Evolutionary conservation across 2,797 vertebrate genomes (phyloP).

Genomic region (Rhinella marina): DNA sequence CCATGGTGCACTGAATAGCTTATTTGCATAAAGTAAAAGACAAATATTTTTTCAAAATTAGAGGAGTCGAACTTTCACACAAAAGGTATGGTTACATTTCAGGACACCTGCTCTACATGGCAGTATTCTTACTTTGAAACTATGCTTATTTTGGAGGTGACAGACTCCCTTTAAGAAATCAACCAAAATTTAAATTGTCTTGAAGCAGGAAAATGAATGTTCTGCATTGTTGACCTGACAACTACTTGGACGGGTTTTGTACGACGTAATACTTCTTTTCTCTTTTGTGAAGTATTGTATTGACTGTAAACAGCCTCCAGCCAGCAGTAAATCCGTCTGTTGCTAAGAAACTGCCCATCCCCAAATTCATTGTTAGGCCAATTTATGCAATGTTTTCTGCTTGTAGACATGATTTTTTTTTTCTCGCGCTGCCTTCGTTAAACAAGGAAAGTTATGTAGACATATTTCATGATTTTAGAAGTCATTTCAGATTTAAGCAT

Average conservation of each 20-base stretch:
- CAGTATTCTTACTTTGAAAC: too few relatives aligned
- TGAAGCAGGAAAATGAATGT: not conserved
- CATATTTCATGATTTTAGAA: slow-evolving; percentile 11
- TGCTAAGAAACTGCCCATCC: slow-evolving; percentile 49
- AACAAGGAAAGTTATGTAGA: slow-evolving; percentile 18
- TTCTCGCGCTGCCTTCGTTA: not conserved
- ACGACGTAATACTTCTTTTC: not conserved
- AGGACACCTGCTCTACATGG: too few relatives aligned
- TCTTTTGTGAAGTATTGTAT: slow-evolving; percentile 4
- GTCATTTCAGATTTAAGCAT: not conserved
- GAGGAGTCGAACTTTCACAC: too few relatives aligned
- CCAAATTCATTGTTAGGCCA: slow-evolving; percentile 33
- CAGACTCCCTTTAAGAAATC: not conserved
- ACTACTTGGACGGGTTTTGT: not conserved
- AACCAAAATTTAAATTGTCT: not conserved
- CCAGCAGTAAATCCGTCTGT: slow-evolving; percentile 27
- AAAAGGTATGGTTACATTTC: too few relatives aligned
- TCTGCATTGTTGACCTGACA: not conserved
- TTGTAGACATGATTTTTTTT: slow-evolving; percentile 21
- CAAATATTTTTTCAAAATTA: too few relatives aligned
- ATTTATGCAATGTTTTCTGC: slow-evolving; percentile 33
- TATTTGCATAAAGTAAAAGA: too few relatives aligned
- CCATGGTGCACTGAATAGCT: too few relatives aligned
- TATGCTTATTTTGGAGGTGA: too few relatives aligned
- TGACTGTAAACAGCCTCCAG: slow-evolving; percentile 29